A percentile compares a stretch with the other conserved stretches of the same genome.
Conservation (phyloP, 2,797 vertebrate genomes). For the Emys orbicularis region DNA sequence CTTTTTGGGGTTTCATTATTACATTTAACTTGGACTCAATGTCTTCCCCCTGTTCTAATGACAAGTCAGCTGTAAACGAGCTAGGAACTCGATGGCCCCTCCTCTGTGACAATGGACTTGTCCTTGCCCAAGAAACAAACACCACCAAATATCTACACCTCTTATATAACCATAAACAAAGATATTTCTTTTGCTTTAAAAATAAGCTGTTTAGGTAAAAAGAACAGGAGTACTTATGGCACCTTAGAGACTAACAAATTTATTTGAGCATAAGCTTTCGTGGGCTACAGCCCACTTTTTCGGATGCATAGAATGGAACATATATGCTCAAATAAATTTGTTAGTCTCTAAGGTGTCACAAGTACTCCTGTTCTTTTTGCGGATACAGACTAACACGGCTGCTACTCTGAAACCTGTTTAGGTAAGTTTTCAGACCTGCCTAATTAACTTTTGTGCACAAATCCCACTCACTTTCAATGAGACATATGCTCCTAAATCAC, state of each 20-base stretch:
- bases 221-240: too few relatives aligned
- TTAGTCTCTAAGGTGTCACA: too few relatives aligned
- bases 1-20: neutral
- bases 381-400: too few relatives aligned
- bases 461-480: neutral
- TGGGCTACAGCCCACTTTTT: too few relatives aligned
- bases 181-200: neutral
- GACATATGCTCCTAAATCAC: neutral
- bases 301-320: too few relatives aligned
- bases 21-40: neutral
- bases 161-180: neutral
- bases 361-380: too few relatives aligned
- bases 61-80: neutral
- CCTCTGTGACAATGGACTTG: neutral
- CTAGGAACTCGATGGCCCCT: neutral
- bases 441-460: neutral
- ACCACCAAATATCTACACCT: neutral
- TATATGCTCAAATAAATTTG: too few relatives aligned
- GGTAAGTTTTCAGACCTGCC: neutral
- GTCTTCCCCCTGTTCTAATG: constrained; percentile 11
- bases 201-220: neutral
- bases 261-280: too few relatives aligned
- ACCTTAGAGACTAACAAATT: too few relatives aligned
- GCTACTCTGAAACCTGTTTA: too few relatives aligned
- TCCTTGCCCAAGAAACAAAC: neutral